Conservation (phyloP, 2,888 invertebrate species). For the Diplolepis rosae region DNA sequence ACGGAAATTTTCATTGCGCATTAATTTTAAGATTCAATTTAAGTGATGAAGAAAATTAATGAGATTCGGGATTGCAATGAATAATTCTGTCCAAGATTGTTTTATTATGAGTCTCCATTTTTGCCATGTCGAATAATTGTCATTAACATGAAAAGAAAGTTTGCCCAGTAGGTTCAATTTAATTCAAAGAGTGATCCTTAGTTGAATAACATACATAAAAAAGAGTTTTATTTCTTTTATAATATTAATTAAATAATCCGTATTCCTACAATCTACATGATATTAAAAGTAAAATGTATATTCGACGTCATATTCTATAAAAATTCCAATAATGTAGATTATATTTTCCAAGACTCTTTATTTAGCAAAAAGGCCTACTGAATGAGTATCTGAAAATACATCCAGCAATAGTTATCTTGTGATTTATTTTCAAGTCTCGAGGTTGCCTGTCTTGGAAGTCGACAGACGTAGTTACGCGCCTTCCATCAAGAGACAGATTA, state of each 20-base stretch:
- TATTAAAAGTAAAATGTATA: too few relatives aligned
- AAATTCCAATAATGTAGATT: too few relatives aligned
- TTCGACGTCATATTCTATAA: too few relatives aligned
- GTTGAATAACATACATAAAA: too few relatives aligned
- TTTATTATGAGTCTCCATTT: background rate
- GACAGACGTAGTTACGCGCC: conserved; percentile 39
- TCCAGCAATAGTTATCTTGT: conserved; percentile 48
- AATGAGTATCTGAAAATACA: background rate
- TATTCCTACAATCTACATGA: too few relatives aligned
- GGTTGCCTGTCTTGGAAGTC: conserved; percentile 31
- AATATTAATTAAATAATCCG: too few relatives aligned
- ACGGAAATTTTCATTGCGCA: conserved; percentile 22
- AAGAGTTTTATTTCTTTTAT: too few relatives aligned
- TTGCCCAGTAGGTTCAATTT: too few relatives aligned
- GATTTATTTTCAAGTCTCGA: conserved; percentile 56
- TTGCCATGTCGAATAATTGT: too few relatives aligned
- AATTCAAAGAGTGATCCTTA: too few relatives aligned
- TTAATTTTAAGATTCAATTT: conserved; percentile 18
- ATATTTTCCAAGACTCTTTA: too few relatives aligned
- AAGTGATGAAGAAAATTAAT: conserved; percentile 8
- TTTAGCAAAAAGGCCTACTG: background rate
- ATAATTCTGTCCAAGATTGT: background rate
- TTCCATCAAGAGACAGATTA: conserved; percentile 55
- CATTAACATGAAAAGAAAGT: too few relatives aligned
- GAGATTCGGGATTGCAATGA: background rate